A percentile compares a stretch with the other conserved stretches of the same genome.
Evolutionary conservation across 2,888 invertebrate species (phyloP).

Genomic region (Drosophila prostipennis): DNA sequence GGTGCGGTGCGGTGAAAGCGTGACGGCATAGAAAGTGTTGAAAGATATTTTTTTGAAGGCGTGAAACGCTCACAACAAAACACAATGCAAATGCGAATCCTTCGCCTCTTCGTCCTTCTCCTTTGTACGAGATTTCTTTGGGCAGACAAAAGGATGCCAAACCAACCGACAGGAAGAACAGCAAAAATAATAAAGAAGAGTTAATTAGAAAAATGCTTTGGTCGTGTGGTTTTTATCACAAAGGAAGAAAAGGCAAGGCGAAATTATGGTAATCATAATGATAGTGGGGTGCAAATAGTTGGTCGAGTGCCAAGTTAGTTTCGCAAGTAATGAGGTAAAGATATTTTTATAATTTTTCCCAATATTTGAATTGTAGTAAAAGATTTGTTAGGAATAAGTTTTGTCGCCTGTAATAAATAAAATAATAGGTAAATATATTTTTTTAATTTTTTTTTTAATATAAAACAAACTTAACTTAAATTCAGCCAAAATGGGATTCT

Average conservation of each 20-base stretch:
- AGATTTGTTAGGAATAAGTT: too few relatives aligned
- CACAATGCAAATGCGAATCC: slow-evolving; percentile 37
- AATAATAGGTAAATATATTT: too few relatives aligned
- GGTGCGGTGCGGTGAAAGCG: slow-evolving; percentile 14
- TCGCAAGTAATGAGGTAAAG: too few relatives aligned
- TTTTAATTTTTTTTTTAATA: too few relatives aligned
- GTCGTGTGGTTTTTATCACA: slow-evolving; percentile 26
- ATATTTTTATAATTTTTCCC: too few relatives aligned
- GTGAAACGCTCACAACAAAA: slow-evolving; percentile 32
- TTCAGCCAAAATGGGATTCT: too few relatives aligned
- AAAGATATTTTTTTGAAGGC: slow-evolving; percentile 35
- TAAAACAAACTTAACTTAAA: too few relatives aligned
- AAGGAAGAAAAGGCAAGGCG: slow-evolving; percentile 5
- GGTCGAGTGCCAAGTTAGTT: too few relatives aligned
- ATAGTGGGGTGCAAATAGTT: background rate
- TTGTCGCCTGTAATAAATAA: too few relatives aligned
- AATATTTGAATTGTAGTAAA: too few relatives aligned
- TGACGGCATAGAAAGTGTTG: slow-evolving; percentile 27
- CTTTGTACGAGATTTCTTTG: slow-evolving; percentile 36
- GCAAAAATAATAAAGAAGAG: slow-evolving; percentile 39
- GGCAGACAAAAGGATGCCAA: slow-evolving; percentile 38
- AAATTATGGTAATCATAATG: slow-evolving; percentile 4
- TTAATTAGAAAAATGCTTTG: slow-evolving; percentile 46
- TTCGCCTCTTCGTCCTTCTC: slow-evolving; percentile 7
- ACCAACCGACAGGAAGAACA: slow-evolving; percentile 11